phyloP scores from a whole-genome alignment of 2,888 invertebrate species.

The Euclidia mi region DNA sequence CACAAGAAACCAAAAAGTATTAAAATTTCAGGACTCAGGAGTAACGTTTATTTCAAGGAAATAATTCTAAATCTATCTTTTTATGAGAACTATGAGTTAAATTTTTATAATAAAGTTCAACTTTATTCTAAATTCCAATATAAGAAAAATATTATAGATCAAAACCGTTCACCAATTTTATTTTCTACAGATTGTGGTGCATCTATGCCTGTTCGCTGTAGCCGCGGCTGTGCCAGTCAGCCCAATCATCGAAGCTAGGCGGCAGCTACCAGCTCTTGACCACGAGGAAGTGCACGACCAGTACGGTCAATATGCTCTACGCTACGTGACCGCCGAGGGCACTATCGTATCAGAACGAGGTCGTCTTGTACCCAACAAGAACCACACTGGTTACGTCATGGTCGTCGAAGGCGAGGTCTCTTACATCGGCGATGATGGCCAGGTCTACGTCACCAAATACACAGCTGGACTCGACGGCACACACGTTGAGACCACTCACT shows the following conservation, averaged over 20 bases:
- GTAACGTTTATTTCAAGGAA: too few relatives aligned
- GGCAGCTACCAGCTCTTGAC: constrained; percentile 62
- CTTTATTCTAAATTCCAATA: too few relatives aligned
- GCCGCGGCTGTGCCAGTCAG: constrained; percentile 56
- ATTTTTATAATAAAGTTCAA: too few relatives aligned
- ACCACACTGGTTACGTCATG: constrained; percentile 64
- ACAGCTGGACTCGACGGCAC: constrained; percentile 70
- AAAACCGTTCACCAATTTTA: background rate
- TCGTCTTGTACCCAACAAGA: constrained; percentile 65
- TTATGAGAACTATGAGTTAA: too few relatives aligned
- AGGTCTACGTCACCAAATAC: constrained; percentile 74
- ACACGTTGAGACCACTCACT: constrained; percentile 65
- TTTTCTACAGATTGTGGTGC: constrained; percentile 59
- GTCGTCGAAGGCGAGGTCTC: constrained; percentile 71
- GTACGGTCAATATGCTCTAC: constrained; percentile 69
- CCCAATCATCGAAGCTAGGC: constrained; percentile 42
- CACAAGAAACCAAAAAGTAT: too few relatives aligned
- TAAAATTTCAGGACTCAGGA: too few relatives aligned
- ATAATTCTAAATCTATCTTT: too few relatives aligned
- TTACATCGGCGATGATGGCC: constrained; percentile 72
- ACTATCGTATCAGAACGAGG: constrained; percentile 70
- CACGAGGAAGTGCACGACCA: constrained; percentile 71
- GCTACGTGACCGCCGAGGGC: constrained; percentile 75
- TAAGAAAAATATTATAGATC: background rate
- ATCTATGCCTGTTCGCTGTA: constrained; percentile 54